phyloP scores from a whole-genome alignment of 2,888 invertebrate genomes.

The Zelleria hepariella region DNA sequence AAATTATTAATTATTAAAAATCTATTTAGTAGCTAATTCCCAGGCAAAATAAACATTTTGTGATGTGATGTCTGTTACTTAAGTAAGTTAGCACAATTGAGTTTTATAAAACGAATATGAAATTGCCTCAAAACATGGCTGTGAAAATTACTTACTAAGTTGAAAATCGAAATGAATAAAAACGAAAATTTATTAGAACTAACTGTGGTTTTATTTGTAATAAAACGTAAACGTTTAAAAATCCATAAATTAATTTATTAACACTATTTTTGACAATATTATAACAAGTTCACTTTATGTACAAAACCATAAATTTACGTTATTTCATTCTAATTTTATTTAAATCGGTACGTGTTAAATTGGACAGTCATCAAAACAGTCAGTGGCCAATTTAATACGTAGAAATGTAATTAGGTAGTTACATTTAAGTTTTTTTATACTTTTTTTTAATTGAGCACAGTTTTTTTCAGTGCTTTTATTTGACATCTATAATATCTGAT shows the following conservation, averaged over 20 bases:
- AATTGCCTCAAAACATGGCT: slow-evolving; percentile 4
- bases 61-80: not conserved
- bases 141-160: slow-evolving; percentile 1
- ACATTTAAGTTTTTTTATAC: not conserved
- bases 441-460: not conserved
- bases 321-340: slow-evolving; percentile 12
- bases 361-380: not conserved
- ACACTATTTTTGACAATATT: slow-evolving; percentile 64
- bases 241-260: slow-evolving; percentile 70
- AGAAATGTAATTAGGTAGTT: slow-evolving; percentile 10
- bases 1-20: not conserved
- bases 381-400: slow-evolving; percentile 9
- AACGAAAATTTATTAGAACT: not conserved
- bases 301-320: slow-evolving; percentile 40
- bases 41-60: no score
- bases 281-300: slow-evolving; percentile 63
- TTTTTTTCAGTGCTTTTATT: not conserved
- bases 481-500: not conserved
- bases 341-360: slow-evolving; percentile 4
- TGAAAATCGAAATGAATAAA: not conserved
- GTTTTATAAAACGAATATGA: not conserved
- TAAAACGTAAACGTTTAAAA: slow-evolving; percentile 31
- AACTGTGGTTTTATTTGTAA: not conserved
- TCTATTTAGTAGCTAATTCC: not conserved
- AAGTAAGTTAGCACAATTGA: not conserved